phyloP scores from a whole-genome alignment of 2,113 vertebrate species.

The Phylloscopus trochilus region DNA sequence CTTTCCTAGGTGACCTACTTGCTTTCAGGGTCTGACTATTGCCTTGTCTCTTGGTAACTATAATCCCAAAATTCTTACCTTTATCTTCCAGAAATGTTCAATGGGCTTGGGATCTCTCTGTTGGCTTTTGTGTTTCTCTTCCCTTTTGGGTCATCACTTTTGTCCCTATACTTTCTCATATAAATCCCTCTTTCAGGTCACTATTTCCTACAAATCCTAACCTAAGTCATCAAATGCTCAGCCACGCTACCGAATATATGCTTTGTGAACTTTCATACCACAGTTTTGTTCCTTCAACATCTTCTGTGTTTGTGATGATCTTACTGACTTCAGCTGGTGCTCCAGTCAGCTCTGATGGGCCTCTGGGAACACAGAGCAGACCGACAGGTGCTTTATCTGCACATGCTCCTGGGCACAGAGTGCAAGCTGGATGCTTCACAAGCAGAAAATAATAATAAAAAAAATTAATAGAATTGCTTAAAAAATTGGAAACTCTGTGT shows the following conservation, averaged over 20 bases:
- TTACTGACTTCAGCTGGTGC: not conserved
- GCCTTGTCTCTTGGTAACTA: not conserved
- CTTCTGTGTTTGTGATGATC: not conserved
- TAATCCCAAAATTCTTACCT: not conserved
- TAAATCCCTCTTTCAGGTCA: not conserved
- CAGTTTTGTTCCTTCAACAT: not conserved
- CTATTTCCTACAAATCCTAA: not conserved
- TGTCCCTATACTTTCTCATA: not conserved
- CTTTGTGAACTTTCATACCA: not conserved
- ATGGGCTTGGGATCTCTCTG: not conserved
- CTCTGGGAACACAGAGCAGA: not conserved
- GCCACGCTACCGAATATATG: not conserved
- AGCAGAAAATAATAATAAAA: not conserved
- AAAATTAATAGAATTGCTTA: not conserved
- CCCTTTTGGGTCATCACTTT: not conserved
- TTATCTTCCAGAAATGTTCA: not conserved
- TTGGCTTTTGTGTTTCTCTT: not conserved
- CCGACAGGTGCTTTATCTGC: not conserved
- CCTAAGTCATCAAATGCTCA: not conserved
- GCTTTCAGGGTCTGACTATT: not conserved
- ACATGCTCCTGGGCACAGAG: accelerated
- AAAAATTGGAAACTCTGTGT: not conserved
- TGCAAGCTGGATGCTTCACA: accelerated
- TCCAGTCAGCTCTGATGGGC: not conserved
- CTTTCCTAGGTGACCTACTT: not conserved